Evolutionary conservation across 2,113 vertebrate genomes (phyloP).

Genomic region (Amblyopsis rosae): DNA sequence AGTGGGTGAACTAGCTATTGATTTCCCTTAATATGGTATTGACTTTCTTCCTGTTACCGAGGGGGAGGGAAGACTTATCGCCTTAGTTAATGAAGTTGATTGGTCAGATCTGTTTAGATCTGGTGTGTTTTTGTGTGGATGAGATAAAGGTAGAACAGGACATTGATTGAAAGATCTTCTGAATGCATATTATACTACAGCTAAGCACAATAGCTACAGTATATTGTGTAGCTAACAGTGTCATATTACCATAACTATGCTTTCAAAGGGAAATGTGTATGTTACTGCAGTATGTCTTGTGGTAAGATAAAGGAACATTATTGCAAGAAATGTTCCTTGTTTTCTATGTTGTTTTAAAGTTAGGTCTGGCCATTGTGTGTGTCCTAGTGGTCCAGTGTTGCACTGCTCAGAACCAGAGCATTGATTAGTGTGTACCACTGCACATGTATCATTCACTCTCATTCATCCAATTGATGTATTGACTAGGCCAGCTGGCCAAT

Average conservation of each 20-base stretch:
- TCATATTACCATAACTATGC: neutral
- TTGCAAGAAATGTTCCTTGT: neutral
- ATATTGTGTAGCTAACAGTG: neutral
- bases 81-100: conserved; percentile 63
- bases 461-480: conserved; percentile 71
- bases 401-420: conserved; percentile 36
- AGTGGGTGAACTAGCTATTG: conserved; percentile 64
- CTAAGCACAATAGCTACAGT: conserved; percentile 12
- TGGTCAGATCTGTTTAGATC: conserved; percentile 45
- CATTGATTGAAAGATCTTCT: conserved; percentile 24
- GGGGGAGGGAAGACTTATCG: conserved; percentile 51
- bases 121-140: conserved; percentile 5
- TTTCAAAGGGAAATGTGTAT: neutral
- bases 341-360: neutral
- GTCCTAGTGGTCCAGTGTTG: neutral
- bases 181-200: conserved; percentile 4
- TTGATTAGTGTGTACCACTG: conserved; percentile 63
- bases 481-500: conserved; percentile 65
- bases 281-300: neutral
- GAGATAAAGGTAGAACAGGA: conserved; percentile 39
- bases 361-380: neutral
- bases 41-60: conserved; percentile 60
- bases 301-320: neutral
- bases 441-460: conserved; percentile 67
- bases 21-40: conserved; percentile 75